Evolutionary conservation across 2,797 vertebrate species (phyloP).

Genomic region (Phoebastria nigripes): DNA sequence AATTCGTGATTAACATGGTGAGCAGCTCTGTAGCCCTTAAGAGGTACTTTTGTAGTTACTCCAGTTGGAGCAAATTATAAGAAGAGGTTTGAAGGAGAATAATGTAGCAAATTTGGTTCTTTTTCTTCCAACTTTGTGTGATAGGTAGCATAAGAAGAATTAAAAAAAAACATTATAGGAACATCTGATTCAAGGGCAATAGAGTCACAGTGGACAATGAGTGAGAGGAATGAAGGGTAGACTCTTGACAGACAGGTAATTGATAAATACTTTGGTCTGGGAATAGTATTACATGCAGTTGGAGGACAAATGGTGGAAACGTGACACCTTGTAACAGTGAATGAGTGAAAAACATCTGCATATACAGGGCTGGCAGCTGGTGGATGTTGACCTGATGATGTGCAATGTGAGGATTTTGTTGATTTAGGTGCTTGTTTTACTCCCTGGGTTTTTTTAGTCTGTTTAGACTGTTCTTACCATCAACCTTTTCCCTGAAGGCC

Average conservation of each 20-base stretch:
- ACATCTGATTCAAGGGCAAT: background rate
- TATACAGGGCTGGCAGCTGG: background rate
- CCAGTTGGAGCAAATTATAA: background rate
- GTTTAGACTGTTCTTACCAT: background rate
- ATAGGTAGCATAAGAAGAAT: background rate
- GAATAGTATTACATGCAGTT: background rate
- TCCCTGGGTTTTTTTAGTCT: rapidly evolving
- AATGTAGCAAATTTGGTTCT: background rate
- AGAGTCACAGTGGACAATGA: background rate
- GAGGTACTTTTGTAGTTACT: background rate
- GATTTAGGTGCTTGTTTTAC: background rate
- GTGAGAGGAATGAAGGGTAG: background rate
- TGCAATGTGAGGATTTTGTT: background rate
- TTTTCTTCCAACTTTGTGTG: background rate
- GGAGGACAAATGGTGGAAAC: background rate
- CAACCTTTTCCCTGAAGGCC: background rate
- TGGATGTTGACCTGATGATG: background rate
- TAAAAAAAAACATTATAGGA: background rate
- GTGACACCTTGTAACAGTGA: background rate
- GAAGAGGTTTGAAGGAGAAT: background rate
- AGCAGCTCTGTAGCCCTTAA: background rate
- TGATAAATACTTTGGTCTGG: background rate
- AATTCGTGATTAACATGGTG: rapidly evolving
- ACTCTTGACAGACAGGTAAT: background rate
- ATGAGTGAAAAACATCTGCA: background rate